Base-by-base conservation (phyloP, 1,140 invertebrate genomes). In the Campoletis sonorensis region DNA sequence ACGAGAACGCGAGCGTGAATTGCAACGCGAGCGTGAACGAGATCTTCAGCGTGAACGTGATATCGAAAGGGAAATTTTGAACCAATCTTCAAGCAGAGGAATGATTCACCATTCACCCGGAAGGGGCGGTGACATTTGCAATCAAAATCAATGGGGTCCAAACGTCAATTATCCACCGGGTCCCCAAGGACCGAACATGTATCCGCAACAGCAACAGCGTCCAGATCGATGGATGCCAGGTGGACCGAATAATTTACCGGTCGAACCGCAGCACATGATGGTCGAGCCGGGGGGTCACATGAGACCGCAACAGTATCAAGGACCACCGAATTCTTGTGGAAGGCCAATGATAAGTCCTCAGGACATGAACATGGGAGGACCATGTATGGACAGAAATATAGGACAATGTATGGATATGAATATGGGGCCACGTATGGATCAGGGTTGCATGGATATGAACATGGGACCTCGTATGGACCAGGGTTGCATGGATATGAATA, bases 201-300 rank as follows among this genome's bases (percentile, higher is more conserved):
- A 37, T 21, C 77, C 80, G 37, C 73, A 51, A 58, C 76, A 70
- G 49, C 75, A 68, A 30, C 68, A 26, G n/a, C 80, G 82, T 71
- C 76, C 49, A n/a, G 84, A 85, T 33, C 82, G 79, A 64, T 85
- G 84, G 84, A 82, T 82, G 79, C 40, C 18, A n/a, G n/a, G 18
- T n/a, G 76, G 51, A n/a, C 37, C 80, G 37, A 83, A 83, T 72
- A 54, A 80, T 33, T 26, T 61, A 26, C 68, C 76, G 5, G 27
- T 73, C 13, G 80, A 82, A 13, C 11, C 68, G n/a, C 77, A 51
- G 30, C 77, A 82, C 54, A 70, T 64, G 64, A 80, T 84, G 76
- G 73, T 58, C 68, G 68, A 75, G 16, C 70, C 80, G 26, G 51
- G 71, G 21, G 37, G 64, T 45, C 68, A 81, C 27, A 77, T 72